Evolutionary conservation across 2,888 invertebrate species (phyloP), one percentile per base, ranked within the genome.

Genomic region (Papilio demoleus): DNA sequence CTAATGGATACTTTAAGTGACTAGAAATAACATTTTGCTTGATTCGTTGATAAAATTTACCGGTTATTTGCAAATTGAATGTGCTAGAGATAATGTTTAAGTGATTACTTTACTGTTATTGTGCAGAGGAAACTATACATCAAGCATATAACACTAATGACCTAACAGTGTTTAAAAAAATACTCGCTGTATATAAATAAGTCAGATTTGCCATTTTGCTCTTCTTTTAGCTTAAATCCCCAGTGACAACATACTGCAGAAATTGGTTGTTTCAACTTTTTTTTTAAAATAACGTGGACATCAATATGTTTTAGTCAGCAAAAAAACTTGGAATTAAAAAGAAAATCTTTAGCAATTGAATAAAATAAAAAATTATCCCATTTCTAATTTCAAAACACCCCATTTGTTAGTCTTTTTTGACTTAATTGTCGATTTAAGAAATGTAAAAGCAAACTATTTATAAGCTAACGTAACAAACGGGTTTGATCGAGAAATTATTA

Each of bases 1-100:
- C n/a, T 64, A 68, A 60, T 60, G 45, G 31, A 24, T 9, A 11
- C 36, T 67, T 9, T 36, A 58, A 63, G 58, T 58, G 22, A 56
- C 17, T 50, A 5, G 47, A 59, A 50, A 68, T 14, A 50, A 47
- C 14, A 45, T 59, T 19, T 64, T 40, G 60, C 31, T 68, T 34
- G 50, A 42, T 60, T 42, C 22, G 1, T 24, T 36, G 40, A 59
- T 65, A 60, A 65, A 12, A 50, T 47, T 27, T 59, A 68, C 38
- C 68, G 68, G 27, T 24, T 9, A 17, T 47, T 50, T 50, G 6
- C 42, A 22, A 22, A 14, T 19, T 47, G 12, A 53, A 12, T n/a
- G 4, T 12, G 38, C 11, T 47, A 3, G 4, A 38, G 61, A 56
- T 40, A 67, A 53, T 40, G 40, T 17, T 42, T 22, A 53, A 6